Base-by-base conservation (phyloP, 2,888 invertebrate species). In the Cephus pulcher region DNA sequence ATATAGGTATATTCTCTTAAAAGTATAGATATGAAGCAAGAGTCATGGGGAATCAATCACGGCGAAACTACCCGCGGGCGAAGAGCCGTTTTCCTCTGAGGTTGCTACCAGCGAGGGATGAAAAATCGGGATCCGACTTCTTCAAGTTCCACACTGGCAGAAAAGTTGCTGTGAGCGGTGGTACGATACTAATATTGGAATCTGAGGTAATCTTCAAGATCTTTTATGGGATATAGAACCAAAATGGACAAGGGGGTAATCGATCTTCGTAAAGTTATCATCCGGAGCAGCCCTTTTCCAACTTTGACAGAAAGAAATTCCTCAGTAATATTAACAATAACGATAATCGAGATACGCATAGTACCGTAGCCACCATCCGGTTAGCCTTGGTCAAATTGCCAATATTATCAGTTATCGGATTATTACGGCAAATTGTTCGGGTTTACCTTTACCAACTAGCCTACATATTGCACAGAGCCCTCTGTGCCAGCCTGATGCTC, bases 381-480 rank as follows among this genome's bases (percentile, higher is more conserved):
- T 88, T 86, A 88, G 82, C 82, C 77, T 78, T 76, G 80, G 79
- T 82, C 85, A 86, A 86, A 89, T 88, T 86, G 86, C 86, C 88
- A 87, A 88, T 89, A 88, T 88, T 89, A 89, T 89, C 89, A 86
- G 88, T 87, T 88, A 89, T 89, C 87, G 87, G 86, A 89, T 89
- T 89, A 89, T 89, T 89, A 89, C 86, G 85, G 87, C 85, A 87
- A 89, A 88, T 89, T 89, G 88, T 88, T 83, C 86, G 76, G 82
- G 86, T 86, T 86, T 85, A 85, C 87, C 84, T 86, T 86, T 83
- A 85, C 86, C 86, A 81, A 84, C 84, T 84, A 81, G 82, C 80
- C 82, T 82, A 83, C 85, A 84, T 81, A 83, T 78, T 74, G 79
- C 80, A 76, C 80, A 76, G 34, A 34, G 32, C 70, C 70, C 70